Evolutionary conservation across 2,113 vertebrate species (phyloP).

Genomic region (Channa argus): DNA sequence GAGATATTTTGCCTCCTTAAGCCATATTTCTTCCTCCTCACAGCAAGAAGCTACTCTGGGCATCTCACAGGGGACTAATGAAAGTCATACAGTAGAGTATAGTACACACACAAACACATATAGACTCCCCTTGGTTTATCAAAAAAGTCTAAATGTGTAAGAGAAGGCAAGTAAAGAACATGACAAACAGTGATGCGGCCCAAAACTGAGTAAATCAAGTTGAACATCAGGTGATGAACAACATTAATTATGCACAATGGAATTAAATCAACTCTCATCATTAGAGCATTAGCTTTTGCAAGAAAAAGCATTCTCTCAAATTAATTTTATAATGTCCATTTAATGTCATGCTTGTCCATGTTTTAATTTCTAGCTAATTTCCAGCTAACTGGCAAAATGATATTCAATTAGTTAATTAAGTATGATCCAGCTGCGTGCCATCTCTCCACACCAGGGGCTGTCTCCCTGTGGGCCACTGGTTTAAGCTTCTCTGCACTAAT

Average conservation of each 20-base stretch:
- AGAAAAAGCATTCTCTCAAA: slow-evolving; percentile 65
- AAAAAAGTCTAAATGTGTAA: not conserved
- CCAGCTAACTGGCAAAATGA: slow-evolving; percentile 84
- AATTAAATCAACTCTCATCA: slow-evolving; percentile 58
- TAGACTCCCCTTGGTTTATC: slow-evolving; percentile 4
- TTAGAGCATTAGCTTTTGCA: slow-evolving; percentile 54
- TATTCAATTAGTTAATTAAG: slow-evolving; percentile 87
- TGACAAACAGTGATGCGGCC: not conserved
- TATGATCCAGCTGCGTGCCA: slow-evolving; percentile 85
- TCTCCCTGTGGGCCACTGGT: slow-evolving; percentile 75
- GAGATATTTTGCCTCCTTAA: slow-evolving; percentile 69
- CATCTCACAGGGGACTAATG: slow-evolving; percentile 59
- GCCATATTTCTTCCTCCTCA: slow-evolving; percentile 58
- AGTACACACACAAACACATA: slow-evolving; percentile 21
- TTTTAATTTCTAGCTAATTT: slow-evolving; percentile 83
- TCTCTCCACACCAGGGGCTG: slow-evolving; percentile 79
- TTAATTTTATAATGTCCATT: slow-evolving; percentile 71
- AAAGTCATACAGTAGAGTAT: slow-evolving; percentile 56
- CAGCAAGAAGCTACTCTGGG: slow-evolving; percentile 56
- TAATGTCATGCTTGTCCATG: slow-evolving; percentile 76
- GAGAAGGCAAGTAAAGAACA: not conserved
- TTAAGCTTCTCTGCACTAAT: slow-evolving; percentile 80
- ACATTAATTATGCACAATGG: slow-evolving; percentile 44
- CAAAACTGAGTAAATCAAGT: slow-evolving; percentile 12
- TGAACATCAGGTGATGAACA: slow-evolving; percentile 29